Conservation (phyloP, 2,113 vertebrate species). For the Clarias magur region DNA sequence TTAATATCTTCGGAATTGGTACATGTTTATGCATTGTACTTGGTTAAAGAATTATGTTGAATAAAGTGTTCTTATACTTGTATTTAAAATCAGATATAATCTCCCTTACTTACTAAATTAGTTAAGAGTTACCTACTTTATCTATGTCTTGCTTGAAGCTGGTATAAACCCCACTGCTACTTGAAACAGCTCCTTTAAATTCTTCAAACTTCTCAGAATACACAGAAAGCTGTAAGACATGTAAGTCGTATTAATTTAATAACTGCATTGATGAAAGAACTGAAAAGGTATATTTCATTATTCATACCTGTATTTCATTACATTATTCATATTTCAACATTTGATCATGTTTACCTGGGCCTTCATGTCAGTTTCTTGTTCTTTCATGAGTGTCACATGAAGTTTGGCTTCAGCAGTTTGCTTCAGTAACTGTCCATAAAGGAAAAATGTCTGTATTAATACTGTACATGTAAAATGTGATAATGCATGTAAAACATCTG, state of each 20-base stretch:
- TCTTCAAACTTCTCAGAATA: slow-evolving; percentile 98
- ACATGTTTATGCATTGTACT: not conserved
- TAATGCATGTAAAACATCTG: not conserved
- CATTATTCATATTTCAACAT: not conserved
- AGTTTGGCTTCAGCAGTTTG: slow-evolving; percentile 87
- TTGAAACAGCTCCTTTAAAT: slow-evolving; percentile 91
- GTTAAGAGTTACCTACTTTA: slow-evolving; percentile 77
- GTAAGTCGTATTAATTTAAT: not conserved
- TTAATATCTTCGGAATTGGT: not conserved
- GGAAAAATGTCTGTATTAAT: not conserved
- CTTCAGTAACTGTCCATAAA: slow-evolving; percentile 79
- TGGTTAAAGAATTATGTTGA: not conserved
- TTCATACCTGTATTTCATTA: too few species aligned
- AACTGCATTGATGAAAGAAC: not conserved
- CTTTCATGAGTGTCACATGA: slow-evolving; percentile 86
- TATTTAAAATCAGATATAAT: not conserved
- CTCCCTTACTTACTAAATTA: not conserved
- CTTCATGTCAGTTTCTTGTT: slow-evolving; percentile 86
- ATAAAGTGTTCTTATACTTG: not conserved
- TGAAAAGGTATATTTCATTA: too few species aligned
- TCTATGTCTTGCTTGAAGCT: slow-evolving; percentile 98
- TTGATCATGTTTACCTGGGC: slow-evolving; percentile 79
- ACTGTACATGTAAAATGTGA: not conserved
- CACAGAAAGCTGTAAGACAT: slow-evolving; percentile 79
- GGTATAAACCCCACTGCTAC: slow-evolving; percentile 93